phyloP scores from a whole-genome alignment of 2,113 vertebrate species.

The Cairina moschata region DNA sequence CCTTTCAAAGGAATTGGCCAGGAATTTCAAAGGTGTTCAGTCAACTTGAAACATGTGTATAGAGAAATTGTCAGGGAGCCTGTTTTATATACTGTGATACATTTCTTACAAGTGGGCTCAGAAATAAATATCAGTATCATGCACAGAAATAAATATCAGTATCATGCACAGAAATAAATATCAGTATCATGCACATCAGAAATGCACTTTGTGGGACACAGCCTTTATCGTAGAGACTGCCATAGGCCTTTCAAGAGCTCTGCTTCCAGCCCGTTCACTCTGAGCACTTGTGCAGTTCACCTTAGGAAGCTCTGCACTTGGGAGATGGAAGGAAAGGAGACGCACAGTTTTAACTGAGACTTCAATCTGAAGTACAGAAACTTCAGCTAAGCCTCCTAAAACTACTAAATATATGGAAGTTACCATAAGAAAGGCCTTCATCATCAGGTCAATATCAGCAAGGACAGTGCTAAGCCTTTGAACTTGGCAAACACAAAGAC shows the following conservation, averaged over 20 bases:
- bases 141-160: neutral
- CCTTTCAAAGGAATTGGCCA: neutral
- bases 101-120: neutral
- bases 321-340: neutral
- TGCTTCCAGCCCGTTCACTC: neutral
- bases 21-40: neutral
- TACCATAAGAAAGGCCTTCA: neutral
- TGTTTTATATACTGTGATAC: accelerated
- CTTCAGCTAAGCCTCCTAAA: neutral
- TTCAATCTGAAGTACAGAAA: neutral
- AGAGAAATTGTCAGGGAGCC: neutral
- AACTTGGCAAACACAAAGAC: neutral
- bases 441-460: neutral
- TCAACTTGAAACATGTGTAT: neutral
- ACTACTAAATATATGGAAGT: neutral
- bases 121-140: neutral
- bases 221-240: neutral
- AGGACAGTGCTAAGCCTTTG: neutral
- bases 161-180: neutral
- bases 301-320: neutral
- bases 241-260: neutral
- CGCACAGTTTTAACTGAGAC: neutral
- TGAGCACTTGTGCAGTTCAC: accelerated
- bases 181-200: neutral
- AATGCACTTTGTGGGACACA: accelerated